Base-by-base conservation (phyloP, 2,113 vertebrate genomes). In the Eubucco bourcierii region DNA sequence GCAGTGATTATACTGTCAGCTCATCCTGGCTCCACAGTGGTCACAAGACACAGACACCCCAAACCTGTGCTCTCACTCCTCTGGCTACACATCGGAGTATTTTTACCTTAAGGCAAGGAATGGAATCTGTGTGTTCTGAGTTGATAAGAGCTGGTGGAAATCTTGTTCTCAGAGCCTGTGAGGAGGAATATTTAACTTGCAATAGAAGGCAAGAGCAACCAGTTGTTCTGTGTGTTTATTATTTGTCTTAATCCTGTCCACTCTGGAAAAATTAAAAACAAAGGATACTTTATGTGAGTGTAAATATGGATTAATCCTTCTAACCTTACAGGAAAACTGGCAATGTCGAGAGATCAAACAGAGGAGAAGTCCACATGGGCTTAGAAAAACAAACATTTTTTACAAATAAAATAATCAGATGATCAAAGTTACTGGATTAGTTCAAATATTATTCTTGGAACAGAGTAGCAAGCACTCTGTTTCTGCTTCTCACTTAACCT, bases 401-500 rank as follows among this genome's bases (percentile, higher is more conserved):
- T 89, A 55, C 82, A 61, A 28, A 21, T 15, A 28, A 80, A 74
- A 70, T 6, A 34, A 27, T 39, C 2, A 2, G 65, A 25, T 68
- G 87, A 93, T 85, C 76, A 85, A 87, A 90, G 76, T 5, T 83
- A 72, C 53, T 84, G 79, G 59, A 34, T 80, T 80, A 60, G 19
- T 17, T 89, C 67, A 74, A 78, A 85, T 82, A 25, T 88, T 94
- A 1, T 65, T 76, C 82, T 79, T 95, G 94, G 90, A 78, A 4
- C n/a, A 65, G 87, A 67, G 58, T 16, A 83, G 50, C 12, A 9
- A 61, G 13, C 20, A 9, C 46, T 74, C 9, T 0, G 2, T 31
- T 88, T 55, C 56, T 87, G 16, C 6, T 75, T 63, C 73, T 46
- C 12, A 19, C 25, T 91, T 52, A 15, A 59, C 82, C 70, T 90